Evolutionary conservation across 1,140 invertebrate genomes (phyloP), one percentile per base, ranked within the genome.

Genomic region (Solenopsis fugax): DNA sequence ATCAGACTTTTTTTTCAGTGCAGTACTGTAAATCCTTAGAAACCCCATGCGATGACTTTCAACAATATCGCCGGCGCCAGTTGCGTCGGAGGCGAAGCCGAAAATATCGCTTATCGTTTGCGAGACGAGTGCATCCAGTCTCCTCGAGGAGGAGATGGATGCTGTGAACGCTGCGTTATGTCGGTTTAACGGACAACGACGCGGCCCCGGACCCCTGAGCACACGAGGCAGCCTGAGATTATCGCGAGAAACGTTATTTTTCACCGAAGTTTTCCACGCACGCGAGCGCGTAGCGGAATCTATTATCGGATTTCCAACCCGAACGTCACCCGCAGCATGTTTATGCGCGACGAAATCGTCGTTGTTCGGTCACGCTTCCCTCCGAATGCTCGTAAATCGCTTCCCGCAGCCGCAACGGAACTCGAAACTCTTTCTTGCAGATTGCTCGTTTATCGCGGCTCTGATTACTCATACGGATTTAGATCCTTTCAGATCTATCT

Each of bases 301-400:
- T 87, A 75, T 87, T 87, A 87, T 84, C 80, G 67, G 78, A 82
- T 84, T 82, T 82, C 60, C 52, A 60, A 41, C 18, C 34, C n/a
- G 64, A 45, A 75, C 50, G 29, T 12, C 45, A 29, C 41, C 34
- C 48, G 50, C 50, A 64, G 34, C 13, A 48, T 65, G 10, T 80
- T 78, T 78, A 86, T 50, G 58, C 58, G 50, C 50, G 65, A 24
- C 12, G 29, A 69, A 50, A 64, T 81, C 50, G 29, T 50, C 64
- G 34, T 84, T 85, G 77, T 87, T 75, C 72, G 86, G 41, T 87
- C 88, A 87, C 86, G 88, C 72, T 54, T 87, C 67, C 56, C 21
- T 56, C 56, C 9, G 60, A 72, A 87, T 69, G 76, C 52, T 45
- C 50, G 60, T 88, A 88, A 86, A 88, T 86, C 82, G 50, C 80